These are phyloP conservation scores for Heliconius cydno DNA, from an alignment of 2,888 invertebrate genomes.

Conservation along the genomic window DNA sequence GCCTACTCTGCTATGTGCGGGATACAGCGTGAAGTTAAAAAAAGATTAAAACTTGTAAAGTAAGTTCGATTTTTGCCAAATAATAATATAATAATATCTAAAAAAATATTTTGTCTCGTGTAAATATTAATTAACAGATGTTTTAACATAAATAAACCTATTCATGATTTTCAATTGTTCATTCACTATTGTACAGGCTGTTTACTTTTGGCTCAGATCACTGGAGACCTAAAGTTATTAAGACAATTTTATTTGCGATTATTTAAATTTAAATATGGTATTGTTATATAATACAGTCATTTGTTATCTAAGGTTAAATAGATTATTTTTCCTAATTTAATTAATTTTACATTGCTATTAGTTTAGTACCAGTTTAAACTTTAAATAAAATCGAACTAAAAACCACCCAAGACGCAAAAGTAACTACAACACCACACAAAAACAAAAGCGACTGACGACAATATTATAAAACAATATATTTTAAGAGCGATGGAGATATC, in stretches of 20 bases:
- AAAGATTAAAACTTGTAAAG: no score
- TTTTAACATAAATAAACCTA: not conserved
- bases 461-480: not conserved
- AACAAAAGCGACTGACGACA: not conserved
- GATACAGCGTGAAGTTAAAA: no score
- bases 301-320: not conserved
- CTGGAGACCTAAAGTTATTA: not conserved
- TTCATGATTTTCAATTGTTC: not conserved
- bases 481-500: slow-evolving; percentile 4
- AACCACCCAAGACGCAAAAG: not conserved
- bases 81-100: no score
- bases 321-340: not conserved
- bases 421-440: not conserved
- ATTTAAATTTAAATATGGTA: not conserved
- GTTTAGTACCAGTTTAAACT: no score
- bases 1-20: no score
- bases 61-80: no score
- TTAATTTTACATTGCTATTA: no score
- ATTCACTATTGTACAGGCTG: not conserved
- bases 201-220: not conserved
- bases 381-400: not conserved
- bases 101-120: not conserved
- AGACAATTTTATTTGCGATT: no score
- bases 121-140: not conserved
- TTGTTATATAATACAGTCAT: not conserved